Evolutionary conservation across 2,113 vertebrate genomes (phyloP).

Genomic region (Chionodraco myersi): DNA sequence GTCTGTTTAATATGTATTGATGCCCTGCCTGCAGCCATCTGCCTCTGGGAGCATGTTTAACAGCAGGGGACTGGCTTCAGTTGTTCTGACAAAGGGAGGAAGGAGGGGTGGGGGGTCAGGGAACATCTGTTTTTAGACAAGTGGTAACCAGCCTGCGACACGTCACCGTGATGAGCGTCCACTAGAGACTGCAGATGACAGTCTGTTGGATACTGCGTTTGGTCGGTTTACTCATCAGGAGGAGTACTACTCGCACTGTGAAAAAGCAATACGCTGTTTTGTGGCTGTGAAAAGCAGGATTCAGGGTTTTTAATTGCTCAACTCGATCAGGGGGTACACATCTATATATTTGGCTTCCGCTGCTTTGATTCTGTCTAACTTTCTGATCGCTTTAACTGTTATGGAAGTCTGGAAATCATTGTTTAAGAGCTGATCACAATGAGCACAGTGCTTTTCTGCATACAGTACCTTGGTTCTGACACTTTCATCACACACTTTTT

Average conservation of each 20-base stretch:
- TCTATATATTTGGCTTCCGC: no score
- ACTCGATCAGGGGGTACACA: no score
- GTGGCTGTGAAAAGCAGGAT: no score
- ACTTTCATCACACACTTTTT: not conserved
- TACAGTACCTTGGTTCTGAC: no score
- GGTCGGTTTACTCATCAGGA: not conserved
- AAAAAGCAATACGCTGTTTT: no score
- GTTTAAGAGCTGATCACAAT: no score
- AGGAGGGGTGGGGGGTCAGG: not conserved
- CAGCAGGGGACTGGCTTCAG: conserved; percentile 47
- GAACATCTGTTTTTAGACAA: conserved; percentile 70
- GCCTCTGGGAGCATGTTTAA: conserved; percentile 55
- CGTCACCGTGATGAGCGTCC: conserved; percentile 34
- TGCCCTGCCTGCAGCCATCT: conserved; percentile 59
- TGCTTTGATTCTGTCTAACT: no score
- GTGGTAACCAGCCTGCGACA: conserved; percentile 34
- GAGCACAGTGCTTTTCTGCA: no score
- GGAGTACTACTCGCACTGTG: not conserved
- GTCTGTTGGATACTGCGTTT: not conserved
- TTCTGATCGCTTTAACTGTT: no score
- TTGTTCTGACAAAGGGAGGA: conserved; percentile 42
- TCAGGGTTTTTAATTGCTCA: no score
- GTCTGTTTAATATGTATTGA: conserved; percentile 16
- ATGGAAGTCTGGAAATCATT: no score
- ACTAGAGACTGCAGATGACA: conserved; percentile 37